Base-by-base conservation (phyloP, 1,140 invertebrate species). In the Lordiphosa stackelbergi region DNA sequence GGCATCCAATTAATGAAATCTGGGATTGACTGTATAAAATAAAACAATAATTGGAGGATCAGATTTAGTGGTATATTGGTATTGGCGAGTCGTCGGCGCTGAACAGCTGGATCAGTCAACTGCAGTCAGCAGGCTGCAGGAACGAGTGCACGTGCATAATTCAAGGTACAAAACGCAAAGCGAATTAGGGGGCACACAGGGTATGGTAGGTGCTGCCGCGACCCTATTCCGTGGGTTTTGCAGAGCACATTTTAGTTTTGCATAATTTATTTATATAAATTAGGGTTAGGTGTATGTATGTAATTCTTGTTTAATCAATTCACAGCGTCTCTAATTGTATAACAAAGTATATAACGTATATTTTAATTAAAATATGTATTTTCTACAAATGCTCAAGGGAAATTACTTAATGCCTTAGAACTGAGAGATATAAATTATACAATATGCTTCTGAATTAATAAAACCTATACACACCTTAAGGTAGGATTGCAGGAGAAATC, bases 1-100 rank as follows among this genome's bases (percentile, higher is more conserved):
- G 69, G 54, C 64, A 72, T 83, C 77, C 77, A 83, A 74, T 83
- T 83, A 83, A 83, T 77, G 72, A 83, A 83, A 83, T 83, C 77
- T 75, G 77, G 77, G 77, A 60, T 83, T 83, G 71, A 83, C 77
- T 83, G 77, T 83, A 66, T 83, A 73, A 75, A 60, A 73, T 55
- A 78, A 75, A 70, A 83, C 45, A 69, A 83, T 63, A 77, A 42
- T 63, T 77, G 56, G 66, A 72, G 69, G 54, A 60, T 57, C 38
- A 54, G 22, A 54, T 42, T 28, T 48, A 45, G 53, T 66, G 43
- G 46, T 59, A 54, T 37, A 58, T 57, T 40, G 53, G 49, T 53
- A 42, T 45, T 2, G 63, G 41, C 16, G 28, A 31, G 60, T 60
- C 57, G 43, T 43, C 43, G 64, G 43, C 36, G n/a, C 49, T 40